Conservation (phyloP, 2,113 vertebrate species). For the Oryctolagus cuniculus region DNA sequence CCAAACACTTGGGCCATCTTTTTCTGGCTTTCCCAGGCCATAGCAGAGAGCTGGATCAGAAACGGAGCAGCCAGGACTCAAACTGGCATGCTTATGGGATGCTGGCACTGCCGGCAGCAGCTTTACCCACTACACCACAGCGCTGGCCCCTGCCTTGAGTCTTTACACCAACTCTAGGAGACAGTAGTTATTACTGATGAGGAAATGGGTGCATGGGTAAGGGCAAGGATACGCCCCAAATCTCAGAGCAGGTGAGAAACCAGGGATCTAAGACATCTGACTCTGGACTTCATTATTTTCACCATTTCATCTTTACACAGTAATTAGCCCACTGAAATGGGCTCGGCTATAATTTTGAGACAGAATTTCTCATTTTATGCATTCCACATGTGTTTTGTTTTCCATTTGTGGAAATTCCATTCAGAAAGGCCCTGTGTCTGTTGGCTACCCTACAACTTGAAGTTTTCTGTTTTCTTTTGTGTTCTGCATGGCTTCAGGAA, state of each 20-base stretch:
- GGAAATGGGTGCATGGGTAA: neutral
- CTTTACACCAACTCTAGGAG: neutral
- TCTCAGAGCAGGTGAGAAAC: neutral
- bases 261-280: neutral
- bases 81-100: no score
- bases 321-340: neutral
- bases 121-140: no score
- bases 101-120: no score
- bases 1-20: no score
- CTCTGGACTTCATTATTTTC: neutral
- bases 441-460: neutral
- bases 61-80: no score
- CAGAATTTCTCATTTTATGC: constrained; percentile 9
- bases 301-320: constrained; percentile 7
- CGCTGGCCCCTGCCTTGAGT: neutral
- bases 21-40: no score
- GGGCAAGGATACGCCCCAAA: neutral
- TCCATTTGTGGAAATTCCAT: neutral
- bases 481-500: neutral
- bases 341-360: neutral
- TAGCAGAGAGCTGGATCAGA: no score
- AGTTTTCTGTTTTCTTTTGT: constrained; percentile 9
- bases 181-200: neutral
- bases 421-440: neutral
- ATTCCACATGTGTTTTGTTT: constrained; percentile 9